Evolutionary conservation across 2,888 invertebrate species (phyloP), one percentile per base, ranked within the genome.

Genomic region (Chloroclysta siterata): DNA sequence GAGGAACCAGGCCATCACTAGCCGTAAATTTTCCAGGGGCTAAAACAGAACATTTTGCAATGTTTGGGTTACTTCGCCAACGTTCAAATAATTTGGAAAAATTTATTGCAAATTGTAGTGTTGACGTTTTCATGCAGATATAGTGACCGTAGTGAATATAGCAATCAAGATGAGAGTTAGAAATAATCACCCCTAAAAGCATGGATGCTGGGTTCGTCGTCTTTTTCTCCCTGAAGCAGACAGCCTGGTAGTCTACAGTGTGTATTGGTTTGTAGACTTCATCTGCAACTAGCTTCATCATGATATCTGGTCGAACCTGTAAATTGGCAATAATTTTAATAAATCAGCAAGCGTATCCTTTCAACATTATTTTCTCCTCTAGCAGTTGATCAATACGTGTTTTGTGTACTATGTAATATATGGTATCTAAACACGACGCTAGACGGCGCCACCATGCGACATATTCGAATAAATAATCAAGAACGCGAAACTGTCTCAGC

Each of bases 231-330:
- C 96, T 94, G 75, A 97, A 97, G 84, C 98, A 98, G 17, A 98
- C 97, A 0, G 97, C 97, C 87, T 98, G 98, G 81, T 98, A 98
- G 84, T 98, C 98, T 71, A 96, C 96, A 59, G 98, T 94, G 59
- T 95, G 94, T 11, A 97, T 95, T 60, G 94, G 93, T 72, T 95
- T 95, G 84, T 95, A 98, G 41, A 98, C 95, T 8, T 95, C 95
- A 66, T 96, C 96, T 63, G 95, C 94, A 0, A 98, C 94, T 54
- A 97, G 87, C 73, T 94, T 94, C 60, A 94, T 90, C 96, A 98
- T 97, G 28, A 98, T 94, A 50, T 95, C 95, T 2, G 96, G 95
- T 68, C 96, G 95, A 41, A 92, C 76, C 93, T 93, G 72, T 39
- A 73, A 50, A 22, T 44, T 6, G 33, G 1, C n/a, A 36, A 44